Evolutionary conservation across 2,797 vertebrate species (phyloP).

Genomic region (Mormyrops attenuatus): DNA sequence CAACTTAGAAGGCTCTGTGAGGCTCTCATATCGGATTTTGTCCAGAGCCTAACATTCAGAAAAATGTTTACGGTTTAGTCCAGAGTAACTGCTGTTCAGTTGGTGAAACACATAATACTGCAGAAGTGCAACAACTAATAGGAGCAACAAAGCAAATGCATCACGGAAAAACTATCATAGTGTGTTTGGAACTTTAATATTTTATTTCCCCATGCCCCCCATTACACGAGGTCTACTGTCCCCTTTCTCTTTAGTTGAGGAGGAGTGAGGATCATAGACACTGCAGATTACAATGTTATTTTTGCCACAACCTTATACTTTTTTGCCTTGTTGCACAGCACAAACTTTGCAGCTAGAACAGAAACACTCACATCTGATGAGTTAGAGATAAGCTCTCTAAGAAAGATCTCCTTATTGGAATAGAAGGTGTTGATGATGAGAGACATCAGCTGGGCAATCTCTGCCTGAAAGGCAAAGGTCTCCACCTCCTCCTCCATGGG

Average conservation of each 20-base stretch:
- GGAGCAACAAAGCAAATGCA: not conserved
- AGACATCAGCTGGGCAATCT: slow-evolving; percentile 89
- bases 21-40: slow-evolving; percentile 64
- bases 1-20: slow-evolving; percentile 60
- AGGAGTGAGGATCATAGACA: not conserved
- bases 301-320: not conserved
- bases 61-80: not conserved
- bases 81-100: not conserved
- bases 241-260: not conserved
- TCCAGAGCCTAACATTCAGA: slow-evolving; percentile 38
- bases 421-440: slow-evolving; percentile 91
- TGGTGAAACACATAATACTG: not conserved
- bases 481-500: slow-evolving; percentile 87
- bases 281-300: not conserved
- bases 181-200: no score
- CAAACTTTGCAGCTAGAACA: not conserved
- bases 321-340: not conserved
- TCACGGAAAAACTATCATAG: not conserved
- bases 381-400: slow-evolving; percentile 83
- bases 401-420: slow-evolving; percentile 87
- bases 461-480: slow-evolving; percentile 89
- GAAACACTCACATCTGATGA: slow-evolving; percentile 77
- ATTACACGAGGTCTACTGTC: not conserved
- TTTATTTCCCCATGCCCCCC: not conserved
- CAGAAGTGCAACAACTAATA: not conserved